Evolutionary conservation across 2,888 invertebrate genomes (phyloP).

Genomic region (Biston betularia): DNA sequence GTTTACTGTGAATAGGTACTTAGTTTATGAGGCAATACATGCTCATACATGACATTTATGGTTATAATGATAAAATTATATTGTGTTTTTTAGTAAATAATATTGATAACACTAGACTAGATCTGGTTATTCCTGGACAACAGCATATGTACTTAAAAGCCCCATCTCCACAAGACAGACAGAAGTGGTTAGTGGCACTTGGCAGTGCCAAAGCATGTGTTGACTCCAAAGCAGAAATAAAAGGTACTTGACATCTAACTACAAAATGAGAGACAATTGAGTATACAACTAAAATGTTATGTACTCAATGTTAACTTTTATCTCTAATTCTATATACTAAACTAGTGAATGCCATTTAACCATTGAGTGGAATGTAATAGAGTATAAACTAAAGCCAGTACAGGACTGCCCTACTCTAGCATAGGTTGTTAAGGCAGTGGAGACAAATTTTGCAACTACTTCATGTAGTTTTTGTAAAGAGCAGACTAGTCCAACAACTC

Average conservation of each 20-base stretch:
- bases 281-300: neutral
- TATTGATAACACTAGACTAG: conserved; percentile 90
- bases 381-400: too few relatives aligned
- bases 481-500: too few relatives aligned
- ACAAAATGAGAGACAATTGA: neutral
- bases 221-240: conserved; percentile 69
- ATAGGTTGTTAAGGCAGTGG: too few relatives aligned
- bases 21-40: neutral
- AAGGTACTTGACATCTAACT: conserved; percentile 52
- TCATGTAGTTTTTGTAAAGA: too few relatives aligned
- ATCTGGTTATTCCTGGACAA: conserved; percentile 93
- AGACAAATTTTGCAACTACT: too few relatives aligned
- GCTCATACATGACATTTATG: too few relatives aligned
- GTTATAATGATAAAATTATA: too few relatives aligned
- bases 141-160: conserved; percentile 93
- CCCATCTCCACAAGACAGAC: conserved; percentile 91
- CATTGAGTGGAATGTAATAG: too few relatives aligned
- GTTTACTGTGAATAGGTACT: neutral
- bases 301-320: too few relatives aligned
- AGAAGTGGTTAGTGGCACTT: conserved; percentile 93
- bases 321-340: too few relatives aligned
- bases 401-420: too few relatives aligned
- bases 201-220: conserved; percentile 92
- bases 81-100: conserved; percentile 85
- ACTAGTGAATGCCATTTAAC: too few relatives aligned